Percentiles rank a stretch among this genome's conserved stretches.
Conservation (phyloP, 2,888 invertebrate genomes). For the Margaritifera margaritifera region DNA sequence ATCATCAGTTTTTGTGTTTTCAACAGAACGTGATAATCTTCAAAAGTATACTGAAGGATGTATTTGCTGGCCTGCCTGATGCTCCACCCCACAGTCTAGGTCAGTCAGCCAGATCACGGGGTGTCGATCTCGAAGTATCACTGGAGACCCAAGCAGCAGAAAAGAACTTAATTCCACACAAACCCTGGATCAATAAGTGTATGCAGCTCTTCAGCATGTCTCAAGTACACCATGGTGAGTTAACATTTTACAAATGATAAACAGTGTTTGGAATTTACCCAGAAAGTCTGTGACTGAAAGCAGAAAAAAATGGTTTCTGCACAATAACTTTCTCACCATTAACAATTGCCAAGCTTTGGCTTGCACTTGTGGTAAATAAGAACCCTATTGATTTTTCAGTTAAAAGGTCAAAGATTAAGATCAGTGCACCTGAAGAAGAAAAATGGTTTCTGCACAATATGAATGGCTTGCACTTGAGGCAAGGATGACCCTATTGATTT, state of each 20-base stretch:
- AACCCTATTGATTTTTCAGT: too few relatives aligned
- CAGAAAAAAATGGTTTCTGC: too few relatives aligned
- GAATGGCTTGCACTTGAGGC: too few relatives aligned
- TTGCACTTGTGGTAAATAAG: too few relatives aligned
- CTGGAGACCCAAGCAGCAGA: conserved; percentile 64
- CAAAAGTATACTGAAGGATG: conserved; percentile 65
- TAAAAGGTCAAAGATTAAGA: too few relatives aligned
- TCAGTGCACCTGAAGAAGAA: too few relatives aligned
- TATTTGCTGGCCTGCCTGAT: conserved; percentile 67
- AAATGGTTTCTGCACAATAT: too few relatives aligned
- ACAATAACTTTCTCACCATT: too few relatives aligned
- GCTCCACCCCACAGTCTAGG: conserved; percentile 47
- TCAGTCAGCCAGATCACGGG: conserved; percentile 53
- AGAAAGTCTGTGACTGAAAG: background rate
- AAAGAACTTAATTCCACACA: conserved; percentile 64
- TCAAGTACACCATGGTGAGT: conserved; percentile 67
- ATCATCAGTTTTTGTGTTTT: background rate
- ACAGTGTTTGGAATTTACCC: background rate
- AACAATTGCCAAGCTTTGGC: too few relatives aligned
- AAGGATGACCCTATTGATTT: too few relatives aligned
- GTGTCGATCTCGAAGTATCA: conserved; percentile 60
- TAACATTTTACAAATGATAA: background rate
- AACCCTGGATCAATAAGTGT: conserved; percentile 70
- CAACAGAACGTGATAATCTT: conserved; percentile 65
- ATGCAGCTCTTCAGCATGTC: conserved; percentile 69